Evolutionary conservation across 2,797 vertebrate genomes (phyloP).

Genomic region (Bovichtus diacanthus): DNA sequence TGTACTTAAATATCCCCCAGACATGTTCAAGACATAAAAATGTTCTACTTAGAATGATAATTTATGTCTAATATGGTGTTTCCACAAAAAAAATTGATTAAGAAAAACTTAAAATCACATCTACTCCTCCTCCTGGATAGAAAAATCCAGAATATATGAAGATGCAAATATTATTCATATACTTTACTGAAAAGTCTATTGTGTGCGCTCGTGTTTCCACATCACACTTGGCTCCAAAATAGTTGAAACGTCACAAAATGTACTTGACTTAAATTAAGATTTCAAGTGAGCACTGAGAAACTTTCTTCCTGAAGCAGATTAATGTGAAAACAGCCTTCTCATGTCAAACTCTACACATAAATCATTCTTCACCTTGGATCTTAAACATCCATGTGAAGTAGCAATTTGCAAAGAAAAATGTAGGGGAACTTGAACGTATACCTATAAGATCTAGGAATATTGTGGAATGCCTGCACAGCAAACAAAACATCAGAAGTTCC

Average conservation of each 20-base stretch:
- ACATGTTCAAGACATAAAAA: neutral
- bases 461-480: neutral
- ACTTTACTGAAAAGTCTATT: neutral
- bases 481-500: neutral
- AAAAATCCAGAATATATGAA: neutral
- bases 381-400: neutral
- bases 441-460: too few relatives aligned
- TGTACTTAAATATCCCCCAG: neutral
- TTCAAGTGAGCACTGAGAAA: neutral
- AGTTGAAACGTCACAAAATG: neutral
- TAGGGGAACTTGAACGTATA: too few relatives aligned
- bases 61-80: neutral
- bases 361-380: constrained; percentile 7
- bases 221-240: neutral
- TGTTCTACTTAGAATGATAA: neutral
- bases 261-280: neutral
- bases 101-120: neutral
- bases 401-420: too few relatives aligned
- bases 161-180: neutral
- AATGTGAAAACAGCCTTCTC: constrained; percentile 3
- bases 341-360: constrained; percentile 1
- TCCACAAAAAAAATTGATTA: neutral
- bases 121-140: neutral
- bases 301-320: neutral
- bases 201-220: neutral